phyloP scores from a whole-genome alignment of 2,888 invertebrate species.

The Heliconius cydno region DNA sequence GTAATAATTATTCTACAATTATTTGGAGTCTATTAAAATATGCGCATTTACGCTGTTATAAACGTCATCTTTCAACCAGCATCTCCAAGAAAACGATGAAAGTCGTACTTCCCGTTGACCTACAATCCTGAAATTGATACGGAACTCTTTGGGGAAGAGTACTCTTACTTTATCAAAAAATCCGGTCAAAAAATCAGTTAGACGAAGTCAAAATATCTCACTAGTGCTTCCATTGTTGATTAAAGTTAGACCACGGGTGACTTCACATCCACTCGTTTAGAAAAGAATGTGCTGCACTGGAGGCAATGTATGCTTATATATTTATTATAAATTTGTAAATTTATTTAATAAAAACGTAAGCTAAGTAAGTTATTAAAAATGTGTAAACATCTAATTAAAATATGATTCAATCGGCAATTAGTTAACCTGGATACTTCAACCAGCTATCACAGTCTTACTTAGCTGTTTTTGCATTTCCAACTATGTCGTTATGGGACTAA shows the following conservation, averaged over 20 bases:
- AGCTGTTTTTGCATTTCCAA: conserved; percentile 12
- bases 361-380: not conserved
- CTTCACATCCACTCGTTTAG: not conserved
- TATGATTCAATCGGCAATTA: not conserved
- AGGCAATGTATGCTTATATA: not conserved
- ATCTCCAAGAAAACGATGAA: too few relatives aligned
- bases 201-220: not conserved
- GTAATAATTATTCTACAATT: too few relatives aligned
- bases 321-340: not conserved
- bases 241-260: not conserved
- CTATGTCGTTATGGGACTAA: not conserved
- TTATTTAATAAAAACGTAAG: not conserved
- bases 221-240: not conserved
- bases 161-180: not conserved
- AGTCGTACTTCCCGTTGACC: too few relatives aligned
- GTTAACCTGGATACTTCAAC: conserved; percentile 21
- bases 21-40: too few relatives aligned
- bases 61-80: too few relatives aligned
- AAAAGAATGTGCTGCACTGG: not conserved
- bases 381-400: not conserved
- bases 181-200: not conserved
- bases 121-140: too few relatives aligned
- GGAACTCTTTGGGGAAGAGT: too few relatives aligned
- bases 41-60: too few relatives aligned
- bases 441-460: conserved; percentile 2